Evolutionary conservation across 1,140 invertebrate species (phyloP).

Genomic region (Manduca sexta): DNA sequence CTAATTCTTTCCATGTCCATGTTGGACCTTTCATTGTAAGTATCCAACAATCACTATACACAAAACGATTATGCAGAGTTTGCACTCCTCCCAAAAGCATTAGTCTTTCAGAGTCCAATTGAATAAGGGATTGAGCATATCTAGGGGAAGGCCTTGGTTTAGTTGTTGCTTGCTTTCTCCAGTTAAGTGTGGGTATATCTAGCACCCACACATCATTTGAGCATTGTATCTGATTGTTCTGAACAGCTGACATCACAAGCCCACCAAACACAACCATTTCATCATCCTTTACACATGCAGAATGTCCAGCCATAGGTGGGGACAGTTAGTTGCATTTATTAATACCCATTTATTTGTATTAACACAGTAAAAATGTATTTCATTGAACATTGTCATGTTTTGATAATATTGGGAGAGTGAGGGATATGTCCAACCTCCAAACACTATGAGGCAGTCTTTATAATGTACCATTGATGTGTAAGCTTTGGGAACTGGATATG

Average conservation of each 20-base stretch:
- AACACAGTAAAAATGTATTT: constrained; percentile 93
- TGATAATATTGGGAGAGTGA: constrained; percentile 93
- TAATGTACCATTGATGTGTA: constrained; percentile 93
- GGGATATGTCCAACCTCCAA: constrained; percentile 97
- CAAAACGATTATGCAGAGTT: constrained; percentile 68
- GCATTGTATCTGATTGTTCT: constrained; percentile 75
- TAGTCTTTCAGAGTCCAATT: constrained; percentile 79
- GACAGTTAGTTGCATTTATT: constrained; percentile 78
- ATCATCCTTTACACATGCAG: constrained; percentile 90
- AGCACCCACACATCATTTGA: constrained; percentile 94
- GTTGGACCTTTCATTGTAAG: constrained; percentile 76
- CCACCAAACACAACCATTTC: constrained; percentile 95
- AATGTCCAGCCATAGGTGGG: constrained; percentile 93
- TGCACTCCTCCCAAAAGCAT: constrained; percentile 81
- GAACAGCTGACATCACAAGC: constrained; percentile 54
- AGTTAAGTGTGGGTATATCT: constrained; percentile 83
- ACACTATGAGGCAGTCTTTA: constrained; percentile 88
- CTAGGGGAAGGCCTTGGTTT: constrained; percentile 83
- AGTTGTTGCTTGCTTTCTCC: constrained; percentile 83
- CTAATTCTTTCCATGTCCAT: constrained; percentile 89
- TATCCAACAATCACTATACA: constrained; percentile 79
- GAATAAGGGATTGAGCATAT: constrained; percentile 93
- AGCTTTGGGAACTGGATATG: constrained; percentile 96
- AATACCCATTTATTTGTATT: constrained; percentile 88
- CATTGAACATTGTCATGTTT: constrained; percentile 91